Conservation (phyloP, 1,140 invertebrate genomes). For the Arion vulgaris region DNA sequence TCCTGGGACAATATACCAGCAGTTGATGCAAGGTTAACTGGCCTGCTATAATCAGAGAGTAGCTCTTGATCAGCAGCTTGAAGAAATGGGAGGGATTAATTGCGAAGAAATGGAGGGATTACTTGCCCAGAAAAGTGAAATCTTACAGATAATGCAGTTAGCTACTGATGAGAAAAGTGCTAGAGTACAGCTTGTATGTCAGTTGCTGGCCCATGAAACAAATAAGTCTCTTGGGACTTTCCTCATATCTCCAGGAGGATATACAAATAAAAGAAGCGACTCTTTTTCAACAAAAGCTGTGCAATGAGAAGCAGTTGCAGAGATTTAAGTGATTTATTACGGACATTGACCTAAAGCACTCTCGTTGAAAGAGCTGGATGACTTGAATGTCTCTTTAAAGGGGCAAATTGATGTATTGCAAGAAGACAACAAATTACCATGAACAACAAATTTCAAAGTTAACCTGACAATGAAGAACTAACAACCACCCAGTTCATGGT, state of each 20-base stretch:
- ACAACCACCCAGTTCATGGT: constrained; percentile 7
- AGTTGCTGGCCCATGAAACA: neutral
- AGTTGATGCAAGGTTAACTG: neutral
- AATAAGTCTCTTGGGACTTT: neutral
- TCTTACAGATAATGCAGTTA: neutral
- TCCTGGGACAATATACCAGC: too few species aligned
- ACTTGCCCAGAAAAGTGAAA: neutral
- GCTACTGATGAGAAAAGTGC: neutral
- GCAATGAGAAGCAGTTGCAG: neutral
- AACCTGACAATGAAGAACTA: neutral
- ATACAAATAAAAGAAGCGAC: neutral
- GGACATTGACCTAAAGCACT: neutral
- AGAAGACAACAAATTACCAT: neutral
- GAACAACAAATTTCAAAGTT: constrained; percentile 4
- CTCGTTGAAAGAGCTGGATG: neutral
- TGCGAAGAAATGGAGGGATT: neutral
- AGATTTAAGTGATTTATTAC: neutral
- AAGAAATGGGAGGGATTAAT: too few species aligned
- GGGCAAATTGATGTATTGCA: neutral
- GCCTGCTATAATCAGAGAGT: neutral
- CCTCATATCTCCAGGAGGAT: neutral
- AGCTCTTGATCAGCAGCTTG: neutral
- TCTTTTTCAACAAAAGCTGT: neutral
- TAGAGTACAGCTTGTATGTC: neutral
- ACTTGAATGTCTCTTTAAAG: constrained; percentile 1